Base-by-base conservation (phyloP, 2,113 vertebrate genomes). In the Heterotis niloticus region DNA sequence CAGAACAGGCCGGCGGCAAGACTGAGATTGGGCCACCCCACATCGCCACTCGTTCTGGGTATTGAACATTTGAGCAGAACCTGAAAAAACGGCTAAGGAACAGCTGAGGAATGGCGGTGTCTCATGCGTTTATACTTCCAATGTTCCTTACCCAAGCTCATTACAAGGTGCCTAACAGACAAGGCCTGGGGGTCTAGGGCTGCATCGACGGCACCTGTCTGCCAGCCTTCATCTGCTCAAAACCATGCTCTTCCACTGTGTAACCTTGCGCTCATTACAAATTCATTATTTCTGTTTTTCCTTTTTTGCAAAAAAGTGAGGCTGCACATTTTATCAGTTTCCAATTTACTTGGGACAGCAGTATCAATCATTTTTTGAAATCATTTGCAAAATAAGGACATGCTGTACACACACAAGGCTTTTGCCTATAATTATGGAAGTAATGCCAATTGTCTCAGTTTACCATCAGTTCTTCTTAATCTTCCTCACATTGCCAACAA, bases 1-100 rank as follows among this genome's bases (percentile, higher is more conserved):
- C 23, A 83, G 59, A 85, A 85, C 82, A 59, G 20, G 60, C 60
- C 54, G 67, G 81, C 79, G 77, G 75, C 70, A 84, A 78, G 83
- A 64, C 74, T 84, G 44, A 70, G 23, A 60, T 4, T 44, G 17
- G 64, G 7, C 7, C n/a, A 71, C 23, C 79, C 29, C 75, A 64
- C 64, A 79, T 23, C 14, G 78, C 28, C 34, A 44, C 34, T 44
- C 7, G 34, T 7, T 44, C 34, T 44, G 34, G 34, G 34, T 44
- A 44, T 44, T 44, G 34, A 44, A 44, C 7, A 7, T 44, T 44
- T 44, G 34, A 44, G 34, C 34, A 44, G 34, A 44, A 44, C 3
- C 7, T 44, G 34, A 44, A 44, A n/a, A 44, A 44, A 44, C 34
- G 7, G 34, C 34, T 44, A 44, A 44, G 34, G 34, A 44, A 79